Evolutionary conservation across 2,113 vertebrate genomes (phyloP), one percentile per base, ranked within the genome.

Genomic region (Shinisaurus crocodilurus): DNA sequence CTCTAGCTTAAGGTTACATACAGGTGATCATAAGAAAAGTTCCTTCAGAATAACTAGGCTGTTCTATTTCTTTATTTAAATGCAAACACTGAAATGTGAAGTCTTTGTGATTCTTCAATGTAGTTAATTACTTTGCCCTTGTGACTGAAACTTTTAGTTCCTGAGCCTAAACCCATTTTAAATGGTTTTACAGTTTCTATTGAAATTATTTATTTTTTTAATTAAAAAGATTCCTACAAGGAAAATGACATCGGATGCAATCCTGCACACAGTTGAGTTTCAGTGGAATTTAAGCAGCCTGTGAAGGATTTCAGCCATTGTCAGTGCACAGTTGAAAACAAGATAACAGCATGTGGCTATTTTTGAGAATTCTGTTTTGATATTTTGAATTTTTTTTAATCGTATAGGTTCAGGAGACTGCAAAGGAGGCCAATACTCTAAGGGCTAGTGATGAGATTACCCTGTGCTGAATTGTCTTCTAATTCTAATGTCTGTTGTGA

Each of bases 401-500:
- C 32, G 8, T 86, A 1, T 89, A 67, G 34, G 1, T 82, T 15
- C 43, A 93, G 81, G 70, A 90, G 6, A 72, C 82, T 57, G 85
- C 85, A n/a, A 57, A 81, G 85, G 85, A 90, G 45, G 50, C 6
- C 20, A 63, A 45, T 86, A 76, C 34, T 76, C 92, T 92, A 63
- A 93, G 86, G 63, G 29, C 43, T 80, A 91, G 6, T 86, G 40
- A 57, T 85, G 43, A 91, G 27, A 94, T 91, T 92, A 29, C 82
- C 70, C 34, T 90, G 27, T 92, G 60, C 74, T 88, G 70, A 93
- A 89, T 86, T 93, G 65, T 91, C 37, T 92, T 67, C 60, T 88
- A 12, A 92, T 94, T 67, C 82, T 88, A 89, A 70, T 94, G 79
- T 91, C 0, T 89, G n/a, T 90, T 91, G 0, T n/a, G 45, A 93